Conservation (phyloP, 2,113 vertebrate species). For the Eulacestoma nigropectus region DNA sequence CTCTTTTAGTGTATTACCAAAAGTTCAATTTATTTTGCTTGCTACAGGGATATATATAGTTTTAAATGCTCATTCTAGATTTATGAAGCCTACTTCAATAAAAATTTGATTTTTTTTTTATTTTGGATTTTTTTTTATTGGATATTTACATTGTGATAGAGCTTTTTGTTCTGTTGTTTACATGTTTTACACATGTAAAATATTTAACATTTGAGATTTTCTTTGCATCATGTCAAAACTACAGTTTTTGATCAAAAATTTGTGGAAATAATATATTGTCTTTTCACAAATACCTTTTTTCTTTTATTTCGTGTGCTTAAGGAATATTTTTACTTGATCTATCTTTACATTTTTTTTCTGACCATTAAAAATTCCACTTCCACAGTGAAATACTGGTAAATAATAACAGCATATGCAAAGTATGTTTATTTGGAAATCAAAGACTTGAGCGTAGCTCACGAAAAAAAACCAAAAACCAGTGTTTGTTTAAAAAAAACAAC, state of each 20-base stretch:
- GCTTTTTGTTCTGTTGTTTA: too few species aligned
- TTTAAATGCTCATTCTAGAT: neutral
- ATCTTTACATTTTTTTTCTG: accelerated
- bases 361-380: neutral
- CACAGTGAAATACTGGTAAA: neutral
- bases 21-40: neutral
- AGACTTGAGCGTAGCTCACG: neutral
- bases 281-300: neutral
- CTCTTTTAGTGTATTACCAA: neutral
- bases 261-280: neutral
- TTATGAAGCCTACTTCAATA: neutral
- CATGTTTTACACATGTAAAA: too few species aligned
- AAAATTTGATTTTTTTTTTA: neutral
- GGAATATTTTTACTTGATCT: neutral
- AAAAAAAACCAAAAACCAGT: neutral
- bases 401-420: neutral
- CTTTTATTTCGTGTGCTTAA: neutral
- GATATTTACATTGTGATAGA: neutral
- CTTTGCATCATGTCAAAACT: neutral
- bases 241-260: neutral
- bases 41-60: neutral
- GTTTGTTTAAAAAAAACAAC: neutral
- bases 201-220: neutral
- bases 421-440: neutral
- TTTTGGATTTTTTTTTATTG: neutral